phyloP scores from a whole-genome alignment of 2,797 vertebrate genomes.

The Mycteria americana region DNA sequence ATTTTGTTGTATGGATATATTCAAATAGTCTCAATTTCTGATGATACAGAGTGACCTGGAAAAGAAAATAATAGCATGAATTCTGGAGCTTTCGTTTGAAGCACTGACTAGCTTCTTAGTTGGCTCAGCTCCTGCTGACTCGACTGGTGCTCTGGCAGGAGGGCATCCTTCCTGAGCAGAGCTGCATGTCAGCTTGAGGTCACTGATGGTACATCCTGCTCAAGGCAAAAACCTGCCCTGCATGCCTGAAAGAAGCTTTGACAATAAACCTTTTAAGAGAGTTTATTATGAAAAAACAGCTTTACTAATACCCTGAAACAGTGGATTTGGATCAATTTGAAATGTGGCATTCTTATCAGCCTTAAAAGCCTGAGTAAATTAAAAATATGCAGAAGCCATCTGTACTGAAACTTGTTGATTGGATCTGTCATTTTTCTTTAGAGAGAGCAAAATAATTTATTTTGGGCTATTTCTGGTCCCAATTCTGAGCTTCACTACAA shows the following conservation, averaged over 20 bases:
- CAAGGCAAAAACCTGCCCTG: slow-evolving; percentile 25
- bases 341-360: slow-evolving; percentile 1
- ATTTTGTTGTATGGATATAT: not conserved
- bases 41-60: not conserved
- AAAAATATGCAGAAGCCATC: slow-evolving; percentile 44
- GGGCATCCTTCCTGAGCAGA: not conserved
- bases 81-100: not conserved
- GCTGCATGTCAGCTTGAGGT: not conserved
- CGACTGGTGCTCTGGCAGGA: not conserved
- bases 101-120: not conserved
- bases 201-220: slow-evolving; percentile 15
- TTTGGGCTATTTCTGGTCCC: not conserved
- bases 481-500: not conserved
- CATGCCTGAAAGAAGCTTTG: slow-evolving; percentile 46
- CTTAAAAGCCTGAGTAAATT: slow-evolving; percentile 42
- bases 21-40: not conserved
- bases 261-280: slow-evolving; percentile 37
- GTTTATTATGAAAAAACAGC: slow-evolving; percentile 38
- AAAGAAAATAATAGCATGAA: not conserved
- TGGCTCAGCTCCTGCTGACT: not conserved
- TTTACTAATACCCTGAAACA: slow-evolving; percentile 8
- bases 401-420: slow-evolving; percentile 39
- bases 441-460: not conserved
- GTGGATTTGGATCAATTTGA: slow-evolving; percentile 21
- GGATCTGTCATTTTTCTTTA: slow-evolving; percentile 15